phyloP scores from a whole-genome alignment of 2,888 invertebrate genomes.

The Anaspis maculata region DNA sequence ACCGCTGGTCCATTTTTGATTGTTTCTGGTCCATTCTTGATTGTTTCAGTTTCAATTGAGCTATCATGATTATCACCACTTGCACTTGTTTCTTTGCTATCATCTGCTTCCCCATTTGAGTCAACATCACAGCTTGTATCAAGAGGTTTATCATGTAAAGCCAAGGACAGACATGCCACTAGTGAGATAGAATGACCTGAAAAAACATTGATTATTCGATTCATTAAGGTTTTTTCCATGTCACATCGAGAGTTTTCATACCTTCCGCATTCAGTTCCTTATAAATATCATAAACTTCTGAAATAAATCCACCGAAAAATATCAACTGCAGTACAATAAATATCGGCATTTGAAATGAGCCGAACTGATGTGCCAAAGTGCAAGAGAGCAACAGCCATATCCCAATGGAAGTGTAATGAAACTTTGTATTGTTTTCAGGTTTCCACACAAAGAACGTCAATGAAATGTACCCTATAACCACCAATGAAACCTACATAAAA shows the following conservation, averaged over 20 bases:
- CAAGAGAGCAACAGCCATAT: constrained; percentile 72
- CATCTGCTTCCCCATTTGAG: too few species aligned
- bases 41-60: background rate
- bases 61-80: background rate
- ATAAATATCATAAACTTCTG: constrained; percentile 52
- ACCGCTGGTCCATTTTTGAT: background rate
- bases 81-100: constrained; percentile 15
- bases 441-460: constrained; percentile 69
- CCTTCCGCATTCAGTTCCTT: constrained; percentile 46
- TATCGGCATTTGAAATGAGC: constrained; percentile 66
- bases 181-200: constrained; percentile 26
- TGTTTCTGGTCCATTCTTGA: background rate
- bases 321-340: constrained; percentile 61
- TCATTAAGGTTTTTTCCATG: constrained; percentile 1
- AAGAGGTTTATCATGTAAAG: constrained; percentile 24
- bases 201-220: constrained; percentile 11
- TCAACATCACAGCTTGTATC: too few species aligned
- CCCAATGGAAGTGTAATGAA: constrained; percentile 60
- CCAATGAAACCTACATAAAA: constrained; percentile 53
- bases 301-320: constrained; percentile 56
- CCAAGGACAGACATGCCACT: constrained; percentile 24
- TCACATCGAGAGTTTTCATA: too few species aligned
- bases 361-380: constrained; percentile 66
- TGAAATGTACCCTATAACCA: constrained; percentile 61
- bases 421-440: constrained; percentile 55